A percentile compares a stretch with the other conserved stretches of the same genome.
Evolutionary conservation across 2,113 vertebrate species (phyloP).

Genomic region (Xyrauchen texanus): DNA sequence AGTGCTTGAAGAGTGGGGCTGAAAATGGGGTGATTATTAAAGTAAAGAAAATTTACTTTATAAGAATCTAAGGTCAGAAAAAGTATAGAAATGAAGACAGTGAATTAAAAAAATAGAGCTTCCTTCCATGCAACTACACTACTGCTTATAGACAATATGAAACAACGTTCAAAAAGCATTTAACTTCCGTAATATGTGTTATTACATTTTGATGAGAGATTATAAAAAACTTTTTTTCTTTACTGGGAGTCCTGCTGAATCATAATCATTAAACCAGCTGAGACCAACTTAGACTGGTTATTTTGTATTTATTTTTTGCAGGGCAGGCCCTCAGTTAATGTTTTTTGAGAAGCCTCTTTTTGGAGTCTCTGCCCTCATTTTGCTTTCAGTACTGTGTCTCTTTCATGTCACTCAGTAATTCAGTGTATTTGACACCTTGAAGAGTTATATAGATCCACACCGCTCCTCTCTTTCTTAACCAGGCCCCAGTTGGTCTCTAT

Average conservation of each 20-base stretch:
- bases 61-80: background rate
- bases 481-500: conserved; percentile 8
- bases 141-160: no score
- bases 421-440: background rate
- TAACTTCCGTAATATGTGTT: no score
- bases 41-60: background rate
- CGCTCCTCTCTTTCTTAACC: conserved; percentile 4
- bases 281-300: no score
- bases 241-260: no score
- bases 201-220: no score
- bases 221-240: no score
- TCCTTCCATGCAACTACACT: no score
- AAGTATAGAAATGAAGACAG: background rate
- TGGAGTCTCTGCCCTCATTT: background rate
- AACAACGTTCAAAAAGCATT: no score
- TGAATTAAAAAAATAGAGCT: no score
- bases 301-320: no score
- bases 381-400: background rate
- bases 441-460: conserved; percentile 8
- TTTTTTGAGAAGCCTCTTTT: background rate
- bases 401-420: conserved; percentile 1
- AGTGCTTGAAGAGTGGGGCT: background rate
- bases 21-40: background rate
- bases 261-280: no score
- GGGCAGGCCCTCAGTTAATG: no score